These are phyloP conservation scores for Trisateles emortualis DNA, from an alignment of 2,888 invertebrate species.

Conservation along the genomic window DNA sequence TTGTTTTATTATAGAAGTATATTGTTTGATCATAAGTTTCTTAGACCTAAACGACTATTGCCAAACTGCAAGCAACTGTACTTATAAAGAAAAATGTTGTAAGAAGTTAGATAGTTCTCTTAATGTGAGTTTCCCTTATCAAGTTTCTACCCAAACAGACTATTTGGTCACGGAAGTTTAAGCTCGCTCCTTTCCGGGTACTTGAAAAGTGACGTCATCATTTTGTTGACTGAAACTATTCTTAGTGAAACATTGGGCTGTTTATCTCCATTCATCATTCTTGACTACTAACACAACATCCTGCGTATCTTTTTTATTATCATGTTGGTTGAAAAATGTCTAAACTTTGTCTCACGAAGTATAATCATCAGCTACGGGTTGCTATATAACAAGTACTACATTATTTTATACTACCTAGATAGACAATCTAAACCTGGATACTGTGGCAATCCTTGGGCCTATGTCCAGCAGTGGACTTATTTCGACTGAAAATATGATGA, in stretches of 20 bases:
- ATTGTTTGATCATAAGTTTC: neutral
- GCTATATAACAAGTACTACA: too few species aligned
- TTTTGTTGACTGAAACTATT: neutral
- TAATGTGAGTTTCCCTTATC: conserved; percentile 6
- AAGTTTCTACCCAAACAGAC: conserved; percentile 5
- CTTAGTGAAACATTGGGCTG: neutral
- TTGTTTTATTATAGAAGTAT: neutral
- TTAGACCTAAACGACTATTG: neutral
- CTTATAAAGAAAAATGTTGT: neutral
- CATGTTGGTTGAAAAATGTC: too few species aligned
- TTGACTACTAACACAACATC: neutral
- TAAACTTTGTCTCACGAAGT: too few species aligned
- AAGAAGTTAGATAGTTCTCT: neutral
- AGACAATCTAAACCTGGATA: too few species aligned
- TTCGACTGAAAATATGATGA: too few species aligned
- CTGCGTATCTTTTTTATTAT: too few species aligned
- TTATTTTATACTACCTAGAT: too few species aligned
- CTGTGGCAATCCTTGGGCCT: too few species aligned
- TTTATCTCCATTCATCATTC: neutral
- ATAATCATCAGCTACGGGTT: too few species aligned
- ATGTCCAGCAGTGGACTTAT: too few species aligned
- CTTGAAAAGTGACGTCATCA: conserved; percentile 8
- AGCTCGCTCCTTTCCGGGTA: neutral
- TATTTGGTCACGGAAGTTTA: conserved; percentile 8
- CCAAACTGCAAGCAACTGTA: neutral